Conservation (phyloP, 2,113 vertebrate genomes). For the Gymnogyps californianus region DNA sequence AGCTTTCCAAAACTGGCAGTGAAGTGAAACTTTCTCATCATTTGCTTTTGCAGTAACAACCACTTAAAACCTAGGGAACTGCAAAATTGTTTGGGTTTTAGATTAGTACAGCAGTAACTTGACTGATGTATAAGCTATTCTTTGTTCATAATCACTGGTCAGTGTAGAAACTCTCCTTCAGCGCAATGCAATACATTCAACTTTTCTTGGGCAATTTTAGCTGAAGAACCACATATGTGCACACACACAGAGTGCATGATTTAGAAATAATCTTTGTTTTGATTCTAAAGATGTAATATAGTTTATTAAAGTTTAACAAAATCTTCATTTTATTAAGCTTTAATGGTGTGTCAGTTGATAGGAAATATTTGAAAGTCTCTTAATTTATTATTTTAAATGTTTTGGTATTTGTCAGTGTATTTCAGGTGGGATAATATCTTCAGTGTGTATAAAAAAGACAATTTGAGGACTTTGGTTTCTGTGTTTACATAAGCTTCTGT, state of each 20-base stretch:
- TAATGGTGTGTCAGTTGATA: neutral
- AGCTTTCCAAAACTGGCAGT: neutral
- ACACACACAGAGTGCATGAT: accelerated
- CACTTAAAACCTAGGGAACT: neutral
- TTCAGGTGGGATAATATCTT: neutral
- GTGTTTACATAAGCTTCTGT: conserved; percentile 15
- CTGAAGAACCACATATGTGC: neutral
- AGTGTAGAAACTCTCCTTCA: neutral
- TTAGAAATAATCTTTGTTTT: neutral
- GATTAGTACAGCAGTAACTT: neutral
- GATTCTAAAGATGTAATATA: neutral
- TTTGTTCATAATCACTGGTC: neutral
- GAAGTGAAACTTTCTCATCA: neutral
- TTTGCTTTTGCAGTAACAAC: neutral
- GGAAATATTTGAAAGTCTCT: neutral
- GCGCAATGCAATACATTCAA: neutral
- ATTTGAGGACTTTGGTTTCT: neutral
- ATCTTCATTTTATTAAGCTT: neutral
- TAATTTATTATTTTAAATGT: neutral
- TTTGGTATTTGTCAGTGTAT: neutral
- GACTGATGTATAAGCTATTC: neutral
- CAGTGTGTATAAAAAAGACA: neutral
- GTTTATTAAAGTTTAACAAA: neutral
- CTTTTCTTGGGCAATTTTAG: neutral
- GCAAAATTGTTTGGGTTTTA: neutral